phyloP scores from a whole-genome alignment of 2,888 invertebrate species.

The Catocala sponsa region DNA sequence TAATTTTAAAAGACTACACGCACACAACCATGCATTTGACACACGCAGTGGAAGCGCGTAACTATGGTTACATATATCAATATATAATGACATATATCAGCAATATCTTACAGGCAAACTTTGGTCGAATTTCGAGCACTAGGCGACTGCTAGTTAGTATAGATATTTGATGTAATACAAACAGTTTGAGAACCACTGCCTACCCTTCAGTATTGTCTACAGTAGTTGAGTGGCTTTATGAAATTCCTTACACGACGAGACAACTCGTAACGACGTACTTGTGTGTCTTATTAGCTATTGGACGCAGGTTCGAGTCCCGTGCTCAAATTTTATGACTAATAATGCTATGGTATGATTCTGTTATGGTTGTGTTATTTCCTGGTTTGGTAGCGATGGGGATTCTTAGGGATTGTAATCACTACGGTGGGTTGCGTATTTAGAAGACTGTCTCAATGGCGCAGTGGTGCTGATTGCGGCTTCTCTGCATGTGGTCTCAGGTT shows the following conservation, averaged over 20 bases:
- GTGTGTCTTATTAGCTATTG: conserved; percentile 41
- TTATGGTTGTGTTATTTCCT: conserved; percentile 15
- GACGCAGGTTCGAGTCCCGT: conserved; percentile 32
- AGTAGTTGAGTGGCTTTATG: conserved; percentile 53
- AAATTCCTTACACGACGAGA: conserved; percentile 53
- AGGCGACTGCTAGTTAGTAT: too few relatives aligned
- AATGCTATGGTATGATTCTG: conserved; percentile 29
- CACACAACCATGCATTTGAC: too few relatives aligned
- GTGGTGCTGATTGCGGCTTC: too few relatives aligned
- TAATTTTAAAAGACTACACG: too few relatives aligned
- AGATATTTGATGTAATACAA: background rate
- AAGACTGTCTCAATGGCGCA: too few relatives aligned
- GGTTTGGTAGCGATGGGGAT: background rate
- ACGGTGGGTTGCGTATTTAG: too few relatives aligned
- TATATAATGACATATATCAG: too few relatives aligned
- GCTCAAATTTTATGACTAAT: conserved; percentile 40
- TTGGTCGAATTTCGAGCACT: too few relatives aligned
- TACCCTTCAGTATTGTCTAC: conserved; percentile 33
- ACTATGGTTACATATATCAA: too few relatives aligned
- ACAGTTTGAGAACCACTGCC: conserved; percentile 34
- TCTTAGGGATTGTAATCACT: background rate
- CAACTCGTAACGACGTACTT: conserved; percentile 38
- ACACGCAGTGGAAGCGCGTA: too few relatives aligned
- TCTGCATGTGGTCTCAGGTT: too few relatives aligned
- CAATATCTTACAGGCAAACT: too few relatives aligned